Evolutionary conservation across 2,888 invertebrate genomes (phyloP).

Genomic region (Sminthurides aquaticus): DNA sequence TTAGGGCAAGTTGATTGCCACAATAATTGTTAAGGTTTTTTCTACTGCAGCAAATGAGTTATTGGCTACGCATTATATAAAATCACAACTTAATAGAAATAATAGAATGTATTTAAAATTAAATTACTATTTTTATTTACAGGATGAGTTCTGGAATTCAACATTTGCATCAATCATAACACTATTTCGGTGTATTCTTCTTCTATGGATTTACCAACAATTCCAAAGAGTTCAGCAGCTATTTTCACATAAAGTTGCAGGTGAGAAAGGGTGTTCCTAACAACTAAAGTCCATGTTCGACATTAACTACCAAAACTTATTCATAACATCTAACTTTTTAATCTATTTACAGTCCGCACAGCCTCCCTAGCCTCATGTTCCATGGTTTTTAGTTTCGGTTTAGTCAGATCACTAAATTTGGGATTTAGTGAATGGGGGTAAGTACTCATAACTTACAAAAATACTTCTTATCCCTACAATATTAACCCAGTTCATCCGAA

Average conservation of each 20-base stretch:
- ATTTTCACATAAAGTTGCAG: not conserved
- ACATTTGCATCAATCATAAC: not conserved
- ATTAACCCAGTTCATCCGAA: too few species aligned
- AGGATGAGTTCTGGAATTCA: not conserved
- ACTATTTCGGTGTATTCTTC: not conserved
- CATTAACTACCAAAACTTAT: too few species aligned
- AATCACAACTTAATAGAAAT: too few species aligned
- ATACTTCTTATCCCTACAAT: too few species aligned
- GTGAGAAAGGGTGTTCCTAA: too few species aligned
- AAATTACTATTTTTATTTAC: slow-evolving; percentile 1
- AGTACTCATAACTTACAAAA: too few species aligned
- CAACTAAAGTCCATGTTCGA: too few species aligned
- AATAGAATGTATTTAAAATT: too few species aligned
- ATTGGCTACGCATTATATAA: too few species aligned
- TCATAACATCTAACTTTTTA: not conserved
- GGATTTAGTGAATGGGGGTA: not conserved
- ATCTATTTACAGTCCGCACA: not conserved
- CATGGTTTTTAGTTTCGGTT: not conserved
- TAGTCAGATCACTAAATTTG: not conserved
- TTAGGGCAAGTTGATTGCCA: too few species aligned
- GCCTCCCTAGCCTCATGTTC: not conserved
- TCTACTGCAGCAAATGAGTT: too few species aligned
- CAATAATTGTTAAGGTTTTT: too few species aligned
- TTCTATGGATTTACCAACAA: not conserved
- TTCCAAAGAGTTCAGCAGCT: not conserved